A percentile compares a stretch with the other conserved stretches of the same genome.
Evolutionary conservation across 1,140 invertebrate species (phyloP).

Genomic region (Liolophura sinensis): DNA sequence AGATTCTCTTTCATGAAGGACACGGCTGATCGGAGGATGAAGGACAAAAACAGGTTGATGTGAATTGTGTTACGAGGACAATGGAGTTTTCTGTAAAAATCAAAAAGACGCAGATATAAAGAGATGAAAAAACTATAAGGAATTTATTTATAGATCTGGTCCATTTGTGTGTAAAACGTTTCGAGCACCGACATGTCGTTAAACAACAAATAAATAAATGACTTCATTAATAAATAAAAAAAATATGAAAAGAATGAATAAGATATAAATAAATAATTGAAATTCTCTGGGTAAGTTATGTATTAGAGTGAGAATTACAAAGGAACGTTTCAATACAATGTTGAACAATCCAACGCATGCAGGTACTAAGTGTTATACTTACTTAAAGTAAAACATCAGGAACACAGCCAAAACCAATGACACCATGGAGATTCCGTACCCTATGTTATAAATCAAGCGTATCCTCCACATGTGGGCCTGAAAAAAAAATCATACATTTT

Average conservation of each 20-base stretch:
- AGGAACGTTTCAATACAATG: too few species aligned
- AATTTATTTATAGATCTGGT: too few species aligned
- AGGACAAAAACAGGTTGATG: conserved; percentile 73
- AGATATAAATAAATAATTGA: too few species aligned
- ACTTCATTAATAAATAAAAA: too few species aligned
- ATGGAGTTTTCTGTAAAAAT: conserved; percentile 64
- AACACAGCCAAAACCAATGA: conserved; percentile 70
- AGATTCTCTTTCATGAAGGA: conserved; percentile 66
- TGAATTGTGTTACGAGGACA: conserved; percentile 73
- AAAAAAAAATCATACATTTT: background rate
- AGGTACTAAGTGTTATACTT: conserved; percentile 37
- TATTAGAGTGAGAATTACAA: too few species aligned
- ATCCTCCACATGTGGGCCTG: conserved; percentile 68
- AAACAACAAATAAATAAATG: too few species aligned
- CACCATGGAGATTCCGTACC: conserved; percentile 71
- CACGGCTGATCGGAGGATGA: conserved; percentile 70
- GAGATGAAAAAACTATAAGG: too few species aligned
- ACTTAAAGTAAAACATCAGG: conserved; percentile 71
- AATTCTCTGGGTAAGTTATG: too few species aligned
- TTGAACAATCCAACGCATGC: too few species aligned
- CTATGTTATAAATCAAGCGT: conserved; percentile 68
- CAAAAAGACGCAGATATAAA: background rate
- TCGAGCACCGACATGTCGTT: too few species aligned
- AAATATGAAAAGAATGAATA: too few species aligned
- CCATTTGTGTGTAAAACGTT: too few species aligned